A percentile compares a stretch with the other conserved stretches of the same genome.
Conservation (phyloP, 2,888 invertebrate genomes). For the Sarcophaga caerulescens region DNA sequence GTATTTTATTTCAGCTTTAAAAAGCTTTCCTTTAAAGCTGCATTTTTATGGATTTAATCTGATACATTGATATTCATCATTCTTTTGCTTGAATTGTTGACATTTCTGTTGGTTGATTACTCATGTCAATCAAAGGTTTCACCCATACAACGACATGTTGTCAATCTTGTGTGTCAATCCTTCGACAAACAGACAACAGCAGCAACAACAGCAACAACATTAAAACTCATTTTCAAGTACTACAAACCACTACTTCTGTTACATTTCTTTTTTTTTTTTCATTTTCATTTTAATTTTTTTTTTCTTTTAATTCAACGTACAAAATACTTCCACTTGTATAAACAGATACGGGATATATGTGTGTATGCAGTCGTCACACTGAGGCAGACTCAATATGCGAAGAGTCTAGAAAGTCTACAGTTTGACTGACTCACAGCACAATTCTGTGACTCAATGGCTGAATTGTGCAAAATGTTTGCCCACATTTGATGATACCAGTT, state of each 20-base stretch:
- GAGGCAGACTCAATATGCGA: background rate
- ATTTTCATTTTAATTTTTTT: too few species aligned
- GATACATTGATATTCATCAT: slow-evolving; percentile 68
- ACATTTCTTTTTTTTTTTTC: slow-evolving; percentile 25
- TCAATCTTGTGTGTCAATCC: slow-evolving; percentile 79
- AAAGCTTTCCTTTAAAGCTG: slow-evolving; percentile 56
- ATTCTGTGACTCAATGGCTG: slow-evolving; percentile 38
- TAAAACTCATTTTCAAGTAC: slow-evolving; percentile 59
- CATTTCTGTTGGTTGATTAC: slow-evolving; percentile 80
- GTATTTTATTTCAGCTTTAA: slow-evolving; percentile 53
- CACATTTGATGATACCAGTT: slow-evolving; percentile 28
- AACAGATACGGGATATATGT: background rate
- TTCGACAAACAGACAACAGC: slow-evolving; percentile 40
- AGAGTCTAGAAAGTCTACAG: slow-evolving; percentile 49
- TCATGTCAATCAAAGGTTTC: slow-evolving; percentile 80
- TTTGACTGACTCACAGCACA: slow-evolving; percentile 51
- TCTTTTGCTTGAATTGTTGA: slow-evolving; percentile 71
- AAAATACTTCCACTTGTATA: background rate
- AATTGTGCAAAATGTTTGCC: slow-evolving; percentile 65
- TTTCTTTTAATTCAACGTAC: background rate
- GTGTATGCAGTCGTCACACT: too few species aligned
- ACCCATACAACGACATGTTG: slow-evolving; percentile 79
- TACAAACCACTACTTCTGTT: slow-evolving; percentile 54
- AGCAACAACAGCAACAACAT: slow-evolving; percentile 25
- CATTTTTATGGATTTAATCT: slow-evolving; percentile 66